A percentile compares a stretch with the other conserved stretches of the same genome.
Conservation (phyloP, 2,888 invertebrate species). For the Polyommatus iphigenia region DNA sequence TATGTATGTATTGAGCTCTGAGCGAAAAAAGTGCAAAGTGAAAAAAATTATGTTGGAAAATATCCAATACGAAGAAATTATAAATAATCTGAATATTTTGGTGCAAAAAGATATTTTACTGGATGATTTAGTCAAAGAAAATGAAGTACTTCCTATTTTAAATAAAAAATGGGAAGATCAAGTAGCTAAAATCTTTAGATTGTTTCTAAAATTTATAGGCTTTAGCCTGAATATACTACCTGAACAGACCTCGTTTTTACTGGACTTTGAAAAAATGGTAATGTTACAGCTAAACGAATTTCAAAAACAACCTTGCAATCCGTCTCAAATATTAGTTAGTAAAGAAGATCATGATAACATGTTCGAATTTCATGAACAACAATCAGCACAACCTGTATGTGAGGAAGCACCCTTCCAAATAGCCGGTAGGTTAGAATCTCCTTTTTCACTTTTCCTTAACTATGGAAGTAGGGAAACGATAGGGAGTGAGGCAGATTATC, state of each 20-base stretch:
- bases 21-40: conserved; percentile 70
- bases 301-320: conserved; percentile 51
- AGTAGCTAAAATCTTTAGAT: conserved; percentile 61
- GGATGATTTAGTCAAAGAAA: conserved; percentile 50
- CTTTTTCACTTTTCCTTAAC: conserved; percentile 51
- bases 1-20: conserved; percentile 69
- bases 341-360: conserved; percentile 49
- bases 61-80: conserved; percentile 54
- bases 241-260: conserved; percentile 66
- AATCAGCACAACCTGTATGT: conserved; percentile 46
- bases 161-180: conserved; percentile 67
- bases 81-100: conserved; percentile 56
- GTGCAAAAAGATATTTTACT: conserved; percentile 54
- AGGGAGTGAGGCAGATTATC: conserved; percentile 59
- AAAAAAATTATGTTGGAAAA: conserved; percentile 61
- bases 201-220: conserved; percentile 70
- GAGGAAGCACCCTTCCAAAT: conserved; percentile 60
- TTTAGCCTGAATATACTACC: conserved; percentile 67
- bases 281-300: conserved; percentile 70
- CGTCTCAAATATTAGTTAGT: conserved; percentile 54
- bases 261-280: conserved; percentile 69
- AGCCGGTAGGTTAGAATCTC: conserved; percentile 56
- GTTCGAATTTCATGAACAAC: conserved; percentile 52
- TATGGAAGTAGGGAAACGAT: conserved; percentile 67
- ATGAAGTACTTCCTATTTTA: conserved; percentile 53